Evolutionary conservation across 2,888 invertebrate genomes (phyloP).

Genomic region (Xestia c-nigrum): DNA sequence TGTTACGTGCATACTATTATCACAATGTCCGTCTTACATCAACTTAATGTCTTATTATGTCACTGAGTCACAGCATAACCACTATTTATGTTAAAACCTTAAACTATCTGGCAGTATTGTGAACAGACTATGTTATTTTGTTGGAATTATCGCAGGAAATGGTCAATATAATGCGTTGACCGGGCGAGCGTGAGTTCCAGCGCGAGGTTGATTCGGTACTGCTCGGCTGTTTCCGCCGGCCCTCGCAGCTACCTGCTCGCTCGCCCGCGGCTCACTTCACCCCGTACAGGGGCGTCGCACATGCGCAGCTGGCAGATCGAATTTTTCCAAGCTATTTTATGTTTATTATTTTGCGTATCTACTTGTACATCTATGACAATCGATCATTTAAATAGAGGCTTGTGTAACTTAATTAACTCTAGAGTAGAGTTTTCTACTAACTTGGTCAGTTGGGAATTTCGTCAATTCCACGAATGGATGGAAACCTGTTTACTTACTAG

Average conservation of each 20-base stretch:
- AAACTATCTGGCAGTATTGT: conserved; percentile 74
- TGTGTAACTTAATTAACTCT: conserved; percentile 58
- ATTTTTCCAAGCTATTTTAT: conserved; percentile 70
- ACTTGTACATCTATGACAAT: conserved; percentile 59
- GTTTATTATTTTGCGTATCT: conserved; percentile 64
- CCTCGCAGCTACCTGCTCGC: conserved; percentile 69
- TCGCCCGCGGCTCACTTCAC: conserved; percentile 75
- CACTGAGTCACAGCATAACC: conserved; percentile 78
- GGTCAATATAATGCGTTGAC: conserved; percentile 86
- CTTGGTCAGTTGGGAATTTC: conserved; percentile 36
- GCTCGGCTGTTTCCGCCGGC: conserved; percentile 81
- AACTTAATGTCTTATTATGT: conserved; percentile 71
- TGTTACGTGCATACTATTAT: conserved; percentile 77
- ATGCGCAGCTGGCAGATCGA: conserved; percentile 77
- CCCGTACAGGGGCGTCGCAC: conserved; percentile 70
- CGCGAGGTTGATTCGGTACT: conserved; percentile 84
- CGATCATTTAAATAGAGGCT: conserved; percentile 62
- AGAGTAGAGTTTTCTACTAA: conserved; percentile 27
- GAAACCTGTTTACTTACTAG: conserved; percentile 31
- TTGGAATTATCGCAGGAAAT: conserved; percentile 82
- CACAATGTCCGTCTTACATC: conserved; percentile 71
- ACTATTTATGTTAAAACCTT: conserved; percentile 70
- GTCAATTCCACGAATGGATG: conserved; percentile 18
- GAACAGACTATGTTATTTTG: conserved; percentile 76
- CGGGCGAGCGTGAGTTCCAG: conserved; percentile 81